Evolutionary conservation across 2,888 invertebrate species (phyloP).

Genomic region (Enchytraeus crypticus): DNA sequence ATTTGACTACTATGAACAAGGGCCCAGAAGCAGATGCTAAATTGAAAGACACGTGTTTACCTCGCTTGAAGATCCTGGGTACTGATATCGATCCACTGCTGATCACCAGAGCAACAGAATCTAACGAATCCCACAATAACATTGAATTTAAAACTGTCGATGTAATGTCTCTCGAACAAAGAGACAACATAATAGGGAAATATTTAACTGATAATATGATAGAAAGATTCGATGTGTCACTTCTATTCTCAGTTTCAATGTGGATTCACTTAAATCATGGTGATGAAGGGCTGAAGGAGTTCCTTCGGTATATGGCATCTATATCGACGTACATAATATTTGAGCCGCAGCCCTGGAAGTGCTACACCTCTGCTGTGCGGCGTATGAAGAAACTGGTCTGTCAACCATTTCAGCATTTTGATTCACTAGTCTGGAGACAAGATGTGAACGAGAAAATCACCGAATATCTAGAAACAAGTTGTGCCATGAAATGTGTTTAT

Average conservation of each 20-base stretch:
- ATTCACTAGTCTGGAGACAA: conserved; percentile 57
- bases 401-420: conserved; percentile 57
- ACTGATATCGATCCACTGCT: conserved; percentile 67
- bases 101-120: conserved; percentile 59
- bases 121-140: conserved; percentile 3
- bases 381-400: conserved; percentile 60
- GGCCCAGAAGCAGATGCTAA: not conserved
- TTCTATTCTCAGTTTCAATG: conserved; percentile 78
- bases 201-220: conserved; percentile 5
- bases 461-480: conserved; percentile 51
- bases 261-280: conserved; percentile 82
- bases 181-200: conserved; percentile 56
- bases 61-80: conserved; percentile 55
- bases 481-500: conserved; percentile 31
- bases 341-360: conserved; percentile 79
- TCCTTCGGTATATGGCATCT: conserved; percentile 56
- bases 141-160: conserved; percentile 16
- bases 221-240: conserved; percentile 43
- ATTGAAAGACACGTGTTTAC: conserved; percentile 30
- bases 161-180: conserved; percentile 41
- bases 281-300: conserved; percentile 61
- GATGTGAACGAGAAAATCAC: conserved; percentile 60
- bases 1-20: conserved; percentile 28
- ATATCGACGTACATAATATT: conserved; percentile 59
- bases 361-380: conserved; percentile 67